Conservation (phyloP, 92 coral and sea anemone species). For the Heteractis magnifica region DNA sequence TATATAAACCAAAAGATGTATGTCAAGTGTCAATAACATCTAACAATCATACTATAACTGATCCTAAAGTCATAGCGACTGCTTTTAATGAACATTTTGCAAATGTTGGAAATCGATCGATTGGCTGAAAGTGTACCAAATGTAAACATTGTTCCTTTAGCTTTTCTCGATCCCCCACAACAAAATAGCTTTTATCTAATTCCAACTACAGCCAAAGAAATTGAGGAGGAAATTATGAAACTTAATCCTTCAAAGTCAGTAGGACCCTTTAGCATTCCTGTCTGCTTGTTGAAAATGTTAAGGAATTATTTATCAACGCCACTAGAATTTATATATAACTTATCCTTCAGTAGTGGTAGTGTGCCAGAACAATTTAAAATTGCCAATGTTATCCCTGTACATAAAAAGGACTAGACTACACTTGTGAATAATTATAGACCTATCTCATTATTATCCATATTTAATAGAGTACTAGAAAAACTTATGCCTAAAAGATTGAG, state of each 20-base stretch:
- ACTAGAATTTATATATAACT: slow-evolving; percentile 4
- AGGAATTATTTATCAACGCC: slow-evolving; percentile 19
- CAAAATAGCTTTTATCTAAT: slow-evolving; percentile 2
- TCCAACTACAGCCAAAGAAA: slow-evolving; percentile 32
- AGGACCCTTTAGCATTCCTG: slow-evolving; percentile 36
- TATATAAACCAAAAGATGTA: too few relatives aligned
- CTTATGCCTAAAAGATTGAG: too few relatives aligned
- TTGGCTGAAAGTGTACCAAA: too few relatives aligned
- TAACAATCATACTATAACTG: too few relatives aligned
- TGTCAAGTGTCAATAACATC: too few relatives aligned
- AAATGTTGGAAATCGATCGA: too few relatives aligned
- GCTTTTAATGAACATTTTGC: too few relatives aligned
- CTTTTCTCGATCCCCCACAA: background rate
- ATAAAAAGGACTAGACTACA: slow-evolving; percentile 10
- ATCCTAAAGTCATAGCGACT: too few relatives aligned
- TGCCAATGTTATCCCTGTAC: slow-evolving; percentile 12
- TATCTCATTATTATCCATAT: too few relatives aligned
- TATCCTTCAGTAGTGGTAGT: slow-evolving; percentile 21
- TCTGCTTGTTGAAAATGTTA: slow-evolving; percentile 2
- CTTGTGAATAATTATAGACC: background rate
- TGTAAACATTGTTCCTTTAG: background rate
- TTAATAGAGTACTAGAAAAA: background rate
- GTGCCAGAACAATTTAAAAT: slow-evolving; percentile 32
- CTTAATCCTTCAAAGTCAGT: slow-evolving; percentile 28
- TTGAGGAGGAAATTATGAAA: slow-evolving; percentile 20